Base-by-base conservation (phyloP, 2,797 vertebrate genomes). In the Fringilla coelebs region DNA sequence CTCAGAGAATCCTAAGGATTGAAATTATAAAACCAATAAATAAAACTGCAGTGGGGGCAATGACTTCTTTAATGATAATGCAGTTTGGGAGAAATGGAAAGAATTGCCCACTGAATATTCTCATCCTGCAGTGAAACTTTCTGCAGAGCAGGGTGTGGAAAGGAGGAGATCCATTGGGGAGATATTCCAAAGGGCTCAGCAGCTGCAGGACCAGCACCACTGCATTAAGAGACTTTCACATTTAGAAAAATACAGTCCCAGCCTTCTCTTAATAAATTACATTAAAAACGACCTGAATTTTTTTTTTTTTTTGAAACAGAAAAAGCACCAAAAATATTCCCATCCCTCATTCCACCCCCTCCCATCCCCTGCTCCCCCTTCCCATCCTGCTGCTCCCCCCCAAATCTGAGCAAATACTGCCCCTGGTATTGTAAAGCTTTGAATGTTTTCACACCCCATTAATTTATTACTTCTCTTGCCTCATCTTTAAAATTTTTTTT, bases 381-480 rank as follows among this genome's bases (percentile, higher is more conserved):
- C n/a, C 40, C 58, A 25, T 20, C 49, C 51, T 13, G 4, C 72
- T 14, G 25, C 75, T 36, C 65, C 80, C 85, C 38, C 73, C 63
- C 32, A 79, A 49, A 90, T 98, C 98, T 99, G 98, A 98, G 98
- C 98, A 99, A 99, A 99, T 98, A 99, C 98, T 99, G 99, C 99
- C 99, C 98, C 98, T 96, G 98, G 99, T 99, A 99, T 99, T 99
- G 98, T 98, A 99, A 99, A 99, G 99, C 98, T 99, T 99, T 98
- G 98, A 99, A 99, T 98, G 98, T 98, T 98, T 98, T 98, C 98
- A 98, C 98, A 98, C 99, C 98, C 99, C 99, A 99, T 99, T 99
- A 99, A 99, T 99, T 99, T 99, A 99, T 99, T 99, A 98, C 99
- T 99, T 99, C 98, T 99, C 98, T 98, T 98, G 98, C 98, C 98